Evolutionary conservation across 2,797 vertebrate genomes (phyloP), one percentile per base, ranked within the genome.

Genomic region (Harpagifer antarcticus): DNA sequence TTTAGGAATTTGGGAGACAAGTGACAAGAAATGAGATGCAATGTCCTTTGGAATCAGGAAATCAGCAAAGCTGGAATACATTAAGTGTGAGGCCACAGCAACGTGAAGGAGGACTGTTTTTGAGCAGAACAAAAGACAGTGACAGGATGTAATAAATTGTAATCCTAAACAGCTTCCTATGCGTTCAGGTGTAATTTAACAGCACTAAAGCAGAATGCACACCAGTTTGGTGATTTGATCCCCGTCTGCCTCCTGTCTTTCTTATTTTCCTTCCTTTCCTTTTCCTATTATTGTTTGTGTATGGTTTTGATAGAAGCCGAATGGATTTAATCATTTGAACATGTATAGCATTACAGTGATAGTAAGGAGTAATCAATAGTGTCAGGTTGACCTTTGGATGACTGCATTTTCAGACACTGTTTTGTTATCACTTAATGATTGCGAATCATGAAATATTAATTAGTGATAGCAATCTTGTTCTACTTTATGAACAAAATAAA

Each of bases 21-120:
- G 97, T 98, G 98, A 99, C 97, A 97, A 97, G 97, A 98, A 98
- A 99, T 97, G 97, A 99, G 98, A 99, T 98, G 96, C 96, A 96
- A 96, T 96, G 96, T 98, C 97, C 97, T 97, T 98, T 98, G 95
- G 96, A 97, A 97, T 97, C 96, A 96, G 95, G 95, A 96, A 96
- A 96, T 97, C 94, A 96, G 93, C 95, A 92, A 91, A 95, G 95
- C 92, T 95, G 95, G 97, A 97, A 97, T 98, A 96, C 95, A 96
- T 97, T 97, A 96, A 94, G 94, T 93, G 94, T 94, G 95, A 93
- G 94, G 94, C 93, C 94, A 94, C 94, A 93, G 90, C 83, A 89
- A 89, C 92, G 90, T 56, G 23, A 48, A 83, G 40, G 57, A 75
- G 45, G 60, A 73, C 57, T 69, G 76, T 66, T 78, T 56, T 56